Evolutionary conservation across 37 sponge, comb jelly and placozoan genomes (phyloP).

Genomic region (Trichoplax adhaerens): DNA sequence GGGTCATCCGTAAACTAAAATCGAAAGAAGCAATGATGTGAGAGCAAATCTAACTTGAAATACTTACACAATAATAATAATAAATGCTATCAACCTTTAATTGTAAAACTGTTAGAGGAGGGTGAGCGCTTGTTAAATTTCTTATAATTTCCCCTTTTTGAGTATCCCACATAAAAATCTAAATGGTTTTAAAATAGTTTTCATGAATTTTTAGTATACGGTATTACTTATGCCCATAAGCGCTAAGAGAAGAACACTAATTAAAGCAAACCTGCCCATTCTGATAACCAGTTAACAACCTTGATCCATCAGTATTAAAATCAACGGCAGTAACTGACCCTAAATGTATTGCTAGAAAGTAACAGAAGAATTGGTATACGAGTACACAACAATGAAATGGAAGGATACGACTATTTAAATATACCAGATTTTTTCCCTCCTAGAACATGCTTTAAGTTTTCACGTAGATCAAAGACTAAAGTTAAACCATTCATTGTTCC

Average conservation of each 20-base stretch:
- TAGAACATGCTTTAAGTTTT: too few relatives aligned
- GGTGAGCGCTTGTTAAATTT: conserved; percentile 38
- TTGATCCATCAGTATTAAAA: conserved; percentile 38
- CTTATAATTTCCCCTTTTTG: conserved; percentile 24
- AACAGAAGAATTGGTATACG: too few relatives aligned
- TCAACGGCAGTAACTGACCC: conserved; percentile 59
- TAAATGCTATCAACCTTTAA: too few relatives aligned
- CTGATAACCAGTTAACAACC: conserved; percentile 52
- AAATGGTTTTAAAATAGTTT: not conserved
- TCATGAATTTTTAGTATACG: not conserved
- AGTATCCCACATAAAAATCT: conserved; percentile 67
- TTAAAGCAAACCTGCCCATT: conserved; percentile 50
- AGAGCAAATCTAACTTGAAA: not conserved
- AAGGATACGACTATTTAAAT: too few relatives aligned
- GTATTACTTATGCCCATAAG: not conserved
- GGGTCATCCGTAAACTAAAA: conserved; percentile 48
- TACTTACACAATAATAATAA: not conserved
- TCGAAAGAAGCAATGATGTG: not conserved
- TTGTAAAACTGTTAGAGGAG: conserved; percentile 1
- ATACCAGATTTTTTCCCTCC: too few relatives aligned
- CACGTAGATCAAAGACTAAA: conserved; percentile 34
- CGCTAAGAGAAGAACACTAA: not conserved
- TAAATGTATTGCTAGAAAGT: conserved; percentile 12
- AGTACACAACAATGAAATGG: too few relatives aligned
- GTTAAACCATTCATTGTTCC: conserved; percentile 58